Conservation (phyloP, 1,140 invertebrate genomes). For the Drosophila kanapiae region DNA sequence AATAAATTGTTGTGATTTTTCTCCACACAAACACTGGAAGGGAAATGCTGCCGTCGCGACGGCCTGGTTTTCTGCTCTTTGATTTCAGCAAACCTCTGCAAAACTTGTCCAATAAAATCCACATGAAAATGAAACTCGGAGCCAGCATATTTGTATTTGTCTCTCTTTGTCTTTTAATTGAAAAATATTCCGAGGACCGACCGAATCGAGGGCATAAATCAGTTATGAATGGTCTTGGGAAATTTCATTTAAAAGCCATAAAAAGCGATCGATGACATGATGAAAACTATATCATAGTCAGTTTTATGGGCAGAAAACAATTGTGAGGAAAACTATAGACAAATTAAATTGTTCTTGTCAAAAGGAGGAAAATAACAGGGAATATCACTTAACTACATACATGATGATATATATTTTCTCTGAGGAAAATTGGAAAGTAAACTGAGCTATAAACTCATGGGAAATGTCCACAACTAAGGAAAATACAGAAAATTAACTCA, state of each 20-base stretch:
- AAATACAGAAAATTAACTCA: not conserved
- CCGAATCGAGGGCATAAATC: conserved; percentile 31
- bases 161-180: conserved; percentile 44
- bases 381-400: not conserved
- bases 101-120: conserved; percentile 58
- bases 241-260: conserved; percentile 39
- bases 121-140: conserved; percentile 60
- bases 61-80: conserved; percentile 58
- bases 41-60: conserved; percentile 21
- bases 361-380: not conserved
- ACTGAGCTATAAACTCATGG: not conserved
- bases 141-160: conserved; percentile 50
- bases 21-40: conserved; percentile 2
- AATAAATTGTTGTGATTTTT: conserved; percentile 80
- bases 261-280: conserved; percentile 15
- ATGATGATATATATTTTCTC: not conserved
- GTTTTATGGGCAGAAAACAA: conserved; percentile 1
- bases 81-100: conserved; percentile 72
- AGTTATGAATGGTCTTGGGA: conserved; percentile 21
- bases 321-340: not conserved
- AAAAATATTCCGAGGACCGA: conserved; percentile 37
- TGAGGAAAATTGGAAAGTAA: not conserved
- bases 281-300: no score
- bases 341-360: conserved; percentile 5
- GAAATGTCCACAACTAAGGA: not conserved